Conservation (phyloP, 2,888 invertebrate species). For the Torymus texanus region DNA sequence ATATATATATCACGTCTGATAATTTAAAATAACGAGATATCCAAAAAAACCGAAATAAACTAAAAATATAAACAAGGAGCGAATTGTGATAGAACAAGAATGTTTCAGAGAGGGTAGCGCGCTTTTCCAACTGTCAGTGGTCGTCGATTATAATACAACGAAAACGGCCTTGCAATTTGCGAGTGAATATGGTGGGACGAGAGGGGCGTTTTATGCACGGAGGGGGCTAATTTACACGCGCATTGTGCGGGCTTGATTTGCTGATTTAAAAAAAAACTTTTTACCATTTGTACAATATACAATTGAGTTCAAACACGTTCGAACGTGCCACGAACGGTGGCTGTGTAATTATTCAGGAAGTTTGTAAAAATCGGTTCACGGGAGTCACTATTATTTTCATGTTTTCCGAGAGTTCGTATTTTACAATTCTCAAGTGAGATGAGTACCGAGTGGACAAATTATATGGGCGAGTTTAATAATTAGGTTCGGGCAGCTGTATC, state of each 20-base stretch:
- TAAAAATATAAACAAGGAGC: conserved; percentile 33
- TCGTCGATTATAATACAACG: conserved; percentile 55
- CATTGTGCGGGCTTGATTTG: conserved; percentile 59
- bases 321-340: conserved; percentile 67
- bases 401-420: conserved; percentile 52
- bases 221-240: conserved; percentile 60
- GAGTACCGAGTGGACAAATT: conserved; percentile 56
- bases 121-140: conserved; percentile 48
- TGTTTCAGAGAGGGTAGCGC: conserved; percentile 39
- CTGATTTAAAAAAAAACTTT: conserved; percentile 62
- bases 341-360: conserved; percentile 57
- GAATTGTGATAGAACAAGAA: conserved; percentile 17
- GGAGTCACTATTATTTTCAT: conserved; percentile 60
- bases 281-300: conserved; percentile 74
- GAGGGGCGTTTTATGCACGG: conserved; percentile 58
- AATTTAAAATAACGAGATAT: conserved; percentile 36
- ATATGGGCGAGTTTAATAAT: conserved; percentile 50
- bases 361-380: conserved; percentile 60
- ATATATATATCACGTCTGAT: conserved; percentile 14
- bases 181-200: conserved; percentile 57
- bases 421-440: conserved; percentile 57
- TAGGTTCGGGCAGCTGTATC: conserved; percentile 64
- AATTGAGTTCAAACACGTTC: conserved; percentile 70
- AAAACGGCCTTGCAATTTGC: conserved; percentile 57
- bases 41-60: conserved; percentile 20